phyloP scores from a whole-genome alignment of 2,113 vertebrate species.

The Columba livia region DNA sequence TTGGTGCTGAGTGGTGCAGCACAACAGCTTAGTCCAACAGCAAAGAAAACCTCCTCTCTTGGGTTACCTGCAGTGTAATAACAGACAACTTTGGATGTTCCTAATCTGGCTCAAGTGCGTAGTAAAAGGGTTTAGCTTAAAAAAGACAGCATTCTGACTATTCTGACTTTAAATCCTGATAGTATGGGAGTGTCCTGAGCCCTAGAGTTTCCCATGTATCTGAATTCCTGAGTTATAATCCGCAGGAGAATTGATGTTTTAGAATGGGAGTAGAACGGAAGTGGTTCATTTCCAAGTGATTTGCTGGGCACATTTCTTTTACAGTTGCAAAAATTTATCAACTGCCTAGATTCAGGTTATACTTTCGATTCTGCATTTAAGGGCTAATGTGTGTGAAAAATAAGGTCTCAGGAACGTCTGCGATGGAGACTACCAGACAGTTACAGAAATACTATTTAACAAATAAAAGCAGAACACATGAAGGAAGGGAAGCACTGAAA shows the following conservation, averaged over 20 bases:
- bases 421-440: neutral
- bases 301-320: neutral
- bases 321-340: neutral
- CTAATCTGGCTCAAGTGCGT: neutral
- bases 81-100: neutral
- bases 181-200: neutral
- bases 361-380: neutral
- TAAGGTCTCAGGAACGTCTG: neutral
- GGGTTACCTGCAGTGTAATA: fast-evolving
- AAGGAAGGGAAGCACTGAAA: fast-evolving
- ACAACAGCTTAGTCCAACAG: fast-evolving
- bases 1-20: neutral
- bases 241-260: neutral
- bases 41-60: neutral
- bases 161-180: neutral
- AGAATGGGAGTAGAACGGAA: neutral
- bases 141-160: neutral
- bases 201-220: neutral
- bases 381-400: neutral
- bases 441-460: neutral
- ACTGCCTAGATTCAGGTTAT: neutral
- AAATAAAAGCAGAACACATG: neutral
- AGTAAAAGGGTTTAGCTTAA: neutral
- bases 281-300: neutral
- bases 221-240: neutral